Conservation (phyloP, 2,113 vertebrate genomes). For the Neoarius graeffei region DNA sequence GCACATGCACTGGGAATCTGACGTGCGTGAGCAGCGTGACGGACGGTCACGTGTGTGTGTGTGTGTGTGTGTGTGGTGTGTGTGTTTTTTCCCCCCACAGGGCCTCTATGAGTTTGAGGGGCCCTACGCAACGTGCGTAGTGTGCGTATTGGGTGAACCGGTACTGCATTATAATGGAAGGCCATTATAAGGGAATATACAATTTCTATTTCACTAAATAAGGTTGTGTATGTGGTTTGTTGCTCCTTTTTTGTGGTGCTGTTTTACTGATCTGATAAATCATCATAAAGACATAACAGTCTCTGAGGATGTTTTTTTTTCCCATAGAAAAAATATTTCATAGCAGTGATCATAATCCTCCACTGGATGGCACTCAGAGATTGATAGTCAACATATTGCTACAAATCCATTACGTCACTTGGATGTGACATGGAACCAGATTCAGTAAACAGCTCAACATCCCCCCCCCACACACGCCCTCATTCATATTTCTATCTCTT, state of each 20-base stretch:
- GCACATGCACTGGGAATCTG: too few species aligned
- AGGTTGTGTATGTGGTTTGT: neutral
- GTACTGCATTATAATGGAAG: neutral
- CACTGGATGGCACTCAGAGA: conserved; percentile 49
- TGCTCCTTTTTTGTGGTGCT: neutral
- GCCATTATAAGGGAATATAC: neutral
- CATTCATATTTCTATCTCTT: neutral
- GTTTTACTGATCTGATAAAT: too few species aligned
- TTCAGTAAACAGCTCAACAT: too few species aligned
- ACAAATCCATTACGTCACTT: neutral
- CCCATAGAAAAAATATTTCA: neutral
- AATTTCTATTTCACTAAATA: neutral
- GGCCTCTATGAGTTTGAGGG: too few species aligned
- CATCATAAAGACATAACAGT: neutral
- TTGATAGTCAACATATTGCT: neutral
- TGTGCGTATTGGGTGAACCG: too few species aligned
- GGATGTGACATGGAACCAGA: too few species aligned
- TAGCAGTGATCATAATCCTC: neutral
- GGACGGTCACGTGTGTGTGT: too few species aligned
- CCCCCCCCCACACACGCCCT: too few species aligned
- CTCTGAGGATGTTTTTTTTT: neutral
- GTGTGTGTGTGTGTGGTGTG: too few species aligned
- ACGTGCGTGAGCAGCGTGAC: too few species aligned
- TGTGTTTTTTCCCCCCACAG: too few species aligned
- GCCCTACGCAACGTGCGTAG: too few species aligned